phyloP scores from a whole-genome alignment of 2,888 invertebrate genomes.

The Neoascia interrupta region DNA sequence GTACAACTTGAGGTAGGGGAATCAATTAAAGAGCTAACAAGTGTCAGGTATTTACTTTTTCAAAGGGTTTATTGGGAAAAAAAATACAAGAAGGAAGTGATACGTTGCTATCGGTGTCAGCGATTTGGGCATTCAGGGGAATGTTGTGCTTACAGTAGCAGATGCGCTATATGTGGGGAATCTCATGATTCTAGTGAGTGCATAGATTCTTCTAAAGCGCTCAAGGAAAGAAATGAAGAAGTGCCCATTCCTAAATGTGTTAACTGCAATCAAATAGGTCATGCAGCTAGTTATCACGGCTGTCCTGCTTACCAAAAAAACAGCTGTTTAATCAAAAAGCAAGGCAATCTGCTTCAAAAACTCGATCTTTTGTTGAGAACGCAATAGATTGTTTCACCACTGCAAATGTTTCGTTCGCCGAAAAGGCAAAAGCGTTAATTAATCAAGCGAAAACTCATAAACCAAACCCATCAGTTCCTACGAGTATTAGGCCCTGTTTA shows the following conservation, averaged over 20 bases:
- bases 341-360: not conserved
- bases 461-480: not conserved
- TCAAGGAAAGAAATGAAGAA: slow-evolving; percentile 4
- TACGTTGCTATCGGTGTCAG: too few species aligned
- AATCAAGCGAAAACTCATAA: not conserved
- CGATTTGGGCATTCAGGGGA: too few species aligned
- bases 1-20: slow-evolving; percentile 19
- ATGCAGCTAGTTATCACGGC: slow-evolving; percentile 5
- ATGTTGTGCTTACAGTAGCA: not conserved
- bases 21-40: too few species aligned
- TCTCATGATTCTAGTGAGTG: slow-evolving; percentile 3
- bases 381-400: not conserved
- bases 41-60: too few species aligned
- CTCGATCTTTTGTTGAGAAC: not conserved
- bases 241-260: not conserved
- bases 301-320: not conserved
- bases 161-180: slow-evolving; percentile 16
- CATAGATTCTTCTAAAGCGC: not conserved
- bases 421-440: not conserved
- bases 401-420: not conserved
- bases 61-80: slow-evolving; percentile 9
- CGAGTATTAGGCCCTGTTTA: not conserved
- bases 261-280: not conserved
- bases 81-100: not conserved
- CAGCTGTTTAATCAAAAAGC: not conserved